Conservation (phyloP, 92 coral and sea anemone genomes). For the Siderastrea radians region DNA sequence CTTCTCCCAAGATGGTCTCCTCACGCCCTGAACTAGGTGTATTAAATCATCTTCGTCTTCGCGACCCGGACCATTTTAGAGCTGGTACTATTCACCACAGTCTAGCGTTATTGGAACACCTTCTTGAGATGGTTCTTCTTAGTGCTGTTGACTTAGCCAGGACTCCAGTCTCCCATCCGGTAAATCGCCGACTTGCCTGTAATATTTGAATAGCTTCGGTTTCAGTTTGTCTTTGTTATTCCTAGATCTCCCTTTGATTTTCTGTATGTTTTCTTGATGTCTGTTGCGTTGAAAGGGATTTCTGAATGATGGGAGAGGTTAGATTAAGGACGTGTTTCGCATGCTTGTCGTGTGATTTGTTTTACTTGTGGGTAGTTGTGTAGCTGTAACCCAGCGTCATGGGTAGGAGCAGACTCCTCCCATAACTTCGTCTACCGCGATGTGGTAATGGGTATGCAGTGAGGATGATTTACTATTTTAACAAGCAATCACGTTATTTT, state of each 20-base stretch:
- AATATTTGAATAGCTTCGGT: not conserved
- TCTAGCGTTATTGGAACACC: constrained; percentile 18
- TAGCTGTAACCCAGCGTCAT: no score
- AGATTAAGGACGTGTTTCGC: not conserved
- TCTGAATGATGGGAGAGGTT: constrained; percentile 13
- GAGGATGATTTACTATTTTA: no score
- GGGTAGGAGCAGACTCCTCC: no score
- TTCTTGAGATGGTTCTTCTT: constrained; percentile 3
- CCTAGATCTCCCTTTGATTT: not conserved
- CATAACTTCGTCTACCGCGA: no score
- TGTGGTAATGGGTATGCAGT: no score
- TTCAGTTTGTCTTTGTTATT: not conserved
- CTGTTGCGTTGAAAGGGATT: not conserved
- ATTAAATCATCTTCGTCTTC: constrained; percentile 32
- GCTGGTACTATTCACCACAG: constrained; percentile 18
- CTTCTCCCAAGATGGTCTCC: constrained; percentile 42
- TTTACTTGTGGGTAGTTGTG: no score
- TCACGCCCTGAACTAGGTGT: constrained; percentile 15
- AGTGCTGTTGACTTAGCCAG: constrained; percentile 5
- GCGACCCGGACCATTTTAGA: constrained; percentile 18
- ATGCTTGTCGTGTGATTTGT: not conserved
- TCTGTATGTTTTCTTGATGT: not conserved
- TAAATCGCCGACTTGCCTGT: not conserved
- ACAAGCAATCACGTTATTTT: no score
- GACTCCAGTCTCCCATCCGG: constrained; percentile 14